Evolutionary conservation across 1,140 invertebrate genomes (phyloP), one percentile per base, ranked within the genome.

Genomic region (Apis florea): DNA sequence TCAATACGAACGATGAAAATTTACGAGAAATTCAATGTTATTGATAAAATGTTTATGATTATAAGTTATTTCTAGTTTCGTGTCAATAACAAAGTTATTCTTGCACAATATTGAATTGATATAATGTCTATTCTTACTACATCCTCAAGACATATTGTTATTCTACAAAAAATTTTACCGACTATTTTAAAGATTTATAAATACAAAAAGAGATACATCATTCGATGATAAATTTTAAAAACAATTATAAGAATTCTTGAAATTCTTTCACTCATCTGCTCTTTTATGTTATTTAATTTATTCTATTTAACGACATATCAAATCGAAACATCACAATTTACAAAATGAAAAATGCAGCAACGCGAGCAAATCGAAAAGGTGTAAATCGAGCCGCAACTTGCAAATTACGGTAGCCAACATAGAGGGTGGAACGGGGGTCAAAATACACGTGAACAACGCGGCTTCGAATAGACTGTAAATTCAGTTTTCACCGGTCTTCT

Each of bases 391-490:
- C 59, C 47, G 51, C 21, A 54, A 69, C 49, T 80, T 67, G 71
- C 71, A 80, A 80, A 80, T 74, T 80, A 67, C 19, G 53, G 40
- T 19, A n/a, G 31, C 53, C 21, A 49, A 58, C 74, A 47, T 13
- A 53, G 24, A 9, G 15, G 40, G 9, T 24, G 70, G 9, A 0
- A 26, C 47, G 26, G 6, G 31, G 26, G 59, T 13, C n/a, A 31
- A 58, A 47, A 63, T 31, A n/a, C 26, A 63, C 21, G 51, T 13
- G 64, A 15, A 17, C 51, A 54, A 71, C 51, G 19, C 9, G 26
- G 24, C 24, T 15, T 59, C 53, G 72, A 75, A 81, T 26, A 67
- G 63, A 67, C 79, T 75, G 58, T 49, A 75, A 81, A 81, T 75
- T 81, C 72, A 67, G 71, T 49, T 80, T 67, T 58, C 56, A 24